phyloP scores from a whole-genome alignment of 2,113 vertebrate genomes.

The Epinephelus moara region DNA sequence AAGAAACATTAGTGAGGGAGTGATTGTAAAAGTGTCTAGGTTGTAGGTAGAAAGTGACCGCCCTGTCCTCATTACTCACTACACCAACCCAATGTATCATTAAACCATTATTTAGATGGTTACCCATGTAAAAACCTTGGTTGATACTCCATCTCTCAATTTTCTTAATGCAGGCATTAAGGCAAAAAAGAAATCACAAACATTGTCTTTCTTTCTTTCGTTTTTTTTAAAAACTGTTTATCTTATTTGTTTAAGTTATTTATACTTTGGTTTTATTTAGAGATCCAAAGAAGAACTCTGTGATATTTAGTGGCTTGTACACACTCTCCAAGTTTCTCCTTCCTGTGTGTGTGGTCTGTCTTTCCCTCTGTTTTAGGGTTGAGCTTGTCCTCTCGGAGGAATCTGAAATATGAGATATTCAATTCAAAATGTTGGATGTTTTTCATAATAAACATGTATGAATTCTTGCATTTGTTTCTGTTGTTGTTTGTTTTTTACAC shows the following conservation, averaged over 20 bases:
- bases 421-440: constrained; percentile 80
- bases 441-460: constrained; percentile 91
- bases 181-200: constrained; percentile 80
- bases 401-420: constrained; percentile 85
- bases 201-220: constrained; percentile 71
- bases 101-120: neutral
- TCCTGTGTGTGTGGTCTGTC: constrained; percentile 83
- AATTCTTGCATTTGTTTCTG: constrained; percentile 47
- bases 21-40: neutral
- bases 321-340: constrained; percentile 77
- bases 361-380: constrained; percentile 75
- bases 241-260: constrained; percentile 92
- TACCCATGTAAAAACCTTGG: neutral
- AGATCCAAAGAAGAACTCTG: constrained; percentile 86
- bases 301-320: constrained; percentile 77
- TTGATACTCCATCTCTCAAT: constrained; percentile 50
- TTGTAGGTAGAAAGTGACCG: neutral
- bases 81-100: neutral
- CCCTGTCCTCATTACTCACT: neutral
- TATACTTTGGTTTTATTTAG: constrained; percentile 82
- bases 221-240: constrained; percentile 65
- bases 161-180: constrained; percentile 99
- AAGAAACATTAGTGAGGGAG: neutral
- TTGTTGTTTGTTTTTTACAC: neutral
- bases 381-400: constrained; percentile 77